A percentile compares a stretch with the other conserved stretches of the same genome.
Evolutionary conservation across 2,797 vertebrate species (phyloP).

Genomic region (Pangasius mekongensis): DNA sequence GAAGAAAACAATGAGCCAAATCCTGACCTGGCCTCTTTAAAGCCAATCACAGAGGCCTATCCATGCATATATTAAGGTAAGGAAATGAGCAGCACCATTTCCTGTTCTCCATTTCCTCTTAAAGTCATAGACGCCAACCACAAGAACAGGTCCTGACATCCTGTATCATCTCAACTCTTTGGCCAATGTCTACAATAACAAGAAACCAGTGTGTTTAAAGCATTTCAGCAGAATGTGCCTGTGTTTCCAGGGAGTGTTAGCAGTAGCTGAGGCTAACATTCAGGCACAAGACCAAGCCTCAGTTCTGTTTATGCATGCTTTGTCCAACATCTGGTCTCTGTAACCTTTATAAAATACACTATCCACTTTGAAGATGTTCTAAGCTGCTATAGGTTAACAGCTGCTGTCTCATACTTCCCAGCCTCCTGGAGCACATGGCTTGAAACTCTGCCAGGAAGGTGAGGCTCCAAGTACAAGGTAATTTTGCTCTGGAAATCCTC

Average conservation of each 20-base stretch:
- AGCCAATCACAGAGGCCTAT: background rate
- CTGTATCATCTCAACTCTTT: background rate
- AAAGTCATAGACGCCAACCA: background rate
- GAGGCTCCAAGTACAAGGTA: constrained; percentile 4
- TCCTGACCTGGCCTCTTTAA: background rate
- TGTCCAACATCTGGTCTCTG: constrained; percentile 37
- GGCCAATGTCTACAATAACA: background rate
- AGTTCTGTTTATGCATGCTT: constrained; percentile 14
- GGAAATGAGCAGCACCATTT: background rate
- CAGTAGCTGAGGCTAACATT: background rate
- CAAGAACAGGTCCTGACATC: background rate
- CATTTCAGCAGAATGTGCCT: constrained; percentile 9
- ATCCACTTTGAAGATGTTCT: constrained; percentile 29
- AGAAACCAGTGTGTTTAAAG: background rate
- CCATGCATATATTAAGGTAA: background rate
- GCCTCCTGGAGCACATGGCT: constrained; percentile 5
- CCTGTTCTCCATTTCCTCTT: background rate
- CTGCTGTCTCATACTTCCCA: constrained; percentile 13
- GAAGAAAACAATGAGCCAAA: constrained; percentile 13
- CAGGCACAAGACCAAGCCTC: background rate
- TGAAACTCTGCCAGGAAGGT: constrained; percentile 27
- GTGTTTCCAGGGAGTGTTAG: constrained; percentile 12
- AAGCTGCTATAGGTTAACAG: constrained; percentile 30
- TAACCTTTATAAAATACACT: constrained; percentile 38
- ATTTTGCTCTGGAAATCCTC: constrained; percentile 4